Percentiles rank a stretch among this genome's conserved stretches.
phyloP scores from a whole-genome alignment of 2,888 invertebrate genomes.

The Megamerina dolium region DNA sequence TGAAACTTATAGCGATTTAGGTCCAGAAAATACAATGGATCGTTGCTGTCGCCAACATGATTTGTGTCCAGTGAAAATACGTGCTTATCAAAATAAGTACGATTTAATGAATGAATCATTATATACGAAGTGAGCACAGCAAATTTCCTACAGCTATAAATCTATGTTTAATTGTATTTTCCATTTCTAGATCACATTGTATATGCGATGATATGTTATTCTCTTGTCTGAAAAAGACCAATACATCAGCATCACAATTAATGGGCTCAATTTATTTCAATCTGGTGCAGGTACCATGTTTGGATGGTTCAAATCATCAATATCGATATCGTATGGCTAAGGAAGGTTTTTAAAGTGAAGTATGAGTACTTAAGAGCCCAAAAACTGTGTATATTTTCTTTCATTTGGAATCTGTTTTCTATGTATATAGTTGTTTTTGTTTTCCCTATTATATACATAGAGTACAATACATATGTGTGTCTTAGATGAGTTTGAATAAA shows the following conservation, averaged over 20 bases:
- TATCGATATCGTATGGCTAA: slow-evolving; percentile 44
- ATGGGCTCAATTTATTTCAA: slow-evolving; percentile 86
- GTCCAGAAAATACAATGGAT: slow-evolving; percentile 64
- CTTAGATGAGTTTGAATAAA: no score
- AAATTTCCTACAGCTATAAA: no score
- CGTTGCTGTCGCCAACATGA: slow-evolving; percentile 87
- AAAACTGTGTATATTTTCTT: background rate
- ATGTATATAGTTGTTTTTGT: slow-evolving; percentile 8
- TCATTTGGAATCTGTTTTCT: background rate
- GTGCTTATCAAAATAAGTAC: slow-evolving; percentile 57
- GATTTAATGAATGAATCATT: slow-evolving; percentile 77
- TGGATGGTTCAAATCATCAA: slow-evolving; percentile 31
- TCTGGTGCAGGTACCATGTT: slow-evolving; percentile 57
- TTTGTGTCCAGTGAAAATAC: slow-evolving; percentile 77
- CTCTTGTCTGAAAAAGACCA: slow-evolving; percentile 70
- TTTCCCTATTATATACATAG: slow-evolving; percentile 2
- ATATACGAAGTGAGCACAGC: slow-evolving; percentile 68
- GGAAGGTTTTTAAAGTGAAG: slow-evolving; percentile 36
- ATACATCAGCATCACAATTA: slow-evolving; percentile 63
- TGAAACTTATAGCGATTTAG: slow-evolving; percentile 75
- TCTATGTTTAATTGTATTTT: background rate
- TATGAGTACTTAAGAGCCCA: background rate
- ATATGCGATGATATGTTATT: slow-evolving; percentile 78
- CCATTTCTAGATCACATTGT: slow-evolving; percentile 72
- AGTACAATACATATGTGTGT: no score